Conservation (phyloP, 2,113 vertebrate species). For the Holacanthus passer region DNA sequence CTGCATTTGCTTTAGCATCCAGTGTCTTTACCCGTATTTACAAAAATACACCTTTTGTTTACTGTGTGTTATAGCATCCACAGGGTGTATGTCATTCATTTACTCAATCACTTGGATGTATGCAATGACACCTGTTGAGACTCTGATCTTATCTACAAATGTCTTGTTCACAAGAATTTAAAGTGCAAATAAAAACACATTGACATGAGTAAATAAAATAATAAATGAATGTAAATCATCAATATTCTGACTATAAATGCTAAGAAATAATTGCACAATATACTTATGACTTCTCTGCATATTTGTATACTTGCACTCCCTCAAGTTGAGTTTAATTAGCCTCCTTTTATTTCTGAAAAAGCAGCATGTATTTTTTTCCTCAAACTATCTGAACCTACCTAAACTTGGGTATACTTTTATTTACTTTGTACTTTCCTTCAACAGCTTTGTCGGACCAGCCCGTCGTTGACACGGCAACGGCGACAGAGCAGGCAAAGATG, state of each 20-base stretch:
- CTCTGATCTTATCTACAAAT: not conserved
- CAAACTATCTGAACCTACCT: not conserved
- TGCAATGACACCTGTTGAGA: not conserved
- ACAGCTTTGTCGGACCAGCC: slow-evolving; percentile 93
- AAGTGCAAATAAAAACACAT: not conserved
- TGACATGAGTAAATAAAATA: not conserved
- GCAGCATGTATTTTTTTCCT: not conserved
- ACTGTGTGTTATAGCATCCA: not conserved
- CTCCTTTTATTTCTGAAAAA: not conserved
- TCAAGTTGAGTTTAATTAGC: not conserved
- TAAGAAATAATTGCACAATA: not conserved
- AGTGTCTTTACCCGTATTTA: not conserved
- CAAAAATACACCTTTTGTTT: not conserved
- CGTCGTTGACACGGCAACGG: slow-evolving; percentile 92
- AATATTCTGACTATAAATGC: not conserved
- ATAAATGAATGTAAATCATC: not conserved
- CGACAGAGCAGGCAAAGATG: slow-evolving; percentile 95
- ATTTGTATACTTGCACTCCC: not conserved
- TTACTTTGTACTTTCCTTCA: not conserved
- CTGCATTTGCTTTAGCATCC: fast-evolving
- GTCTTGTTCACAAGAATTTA: not conserved
- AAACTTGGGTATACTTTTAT: not conserved
- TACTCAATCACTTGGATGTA: not conserved
- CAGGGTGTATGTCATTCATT: not conserved
- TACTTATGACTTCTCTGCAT: not conserved